Base-by-base conservation (phyloP, 2,113 vertebrate species). In the Cettia cetti region DNA sequence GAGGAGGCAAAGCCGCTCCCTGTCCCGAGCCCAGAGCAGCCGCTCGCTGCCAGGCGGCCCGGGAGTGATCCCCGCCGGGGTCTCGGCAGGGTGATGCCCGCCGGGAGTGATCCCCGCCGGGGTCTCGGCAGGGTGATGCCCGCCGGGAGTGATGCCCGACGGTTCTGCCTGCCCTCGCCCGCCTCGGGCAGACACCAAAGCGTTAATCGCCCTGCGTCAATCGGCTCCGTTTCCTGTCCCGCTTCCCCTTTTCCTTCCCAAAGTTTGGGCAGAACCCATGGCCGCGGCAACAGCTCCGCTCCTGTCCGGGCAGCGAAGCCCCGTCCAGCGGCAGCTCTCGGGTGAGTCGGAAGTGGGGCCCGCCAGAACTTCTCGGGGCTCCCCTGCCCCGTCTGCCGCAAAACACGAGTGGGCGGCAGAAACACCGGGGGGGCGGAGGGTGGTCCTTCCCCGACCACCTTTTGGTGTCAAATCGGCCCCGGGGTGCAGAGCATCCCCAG, bases 181-280 rank as follows among this genome's bases (percentile, higher is more conserved):
- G 16, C 9, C 15, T 27, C 11, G 24, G 31, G 35, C 92, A 42
- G 84, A 68, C 80, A 81, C 28, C 77, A 49, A 30, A 75, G 77
- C 23, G 81, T 81, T 85, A 89, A 79, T 27, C 40, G 31, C 47
- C n/a, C 39, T 40, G 39, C 39, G 39, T 40, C 39, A 40, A 40
- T 63, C 52, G 49, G 14, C 16, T 56, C 52, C 57, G 3, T 76
- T 96, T 95, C 95, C 95, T 93, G 92, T 10, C 13, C 49, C 9
- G 71, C 77, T 96, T 96, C 95, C 89, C 47, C 20, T 94, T 95
- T 70, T 19, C 72, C 30, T 77, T 24, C 39, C 54, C 26, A 15
- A 23, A 53, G 23, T 33, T 15, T 6, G 21, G 39, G 65, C 33
- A 31, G 68, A 21, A 13, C 15, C 45, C 10, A 59, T 89, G 72